Base-by-base conservation (phyloP, 2,113 vertebrate species). In the Pluvianellus socialis region DNA sequence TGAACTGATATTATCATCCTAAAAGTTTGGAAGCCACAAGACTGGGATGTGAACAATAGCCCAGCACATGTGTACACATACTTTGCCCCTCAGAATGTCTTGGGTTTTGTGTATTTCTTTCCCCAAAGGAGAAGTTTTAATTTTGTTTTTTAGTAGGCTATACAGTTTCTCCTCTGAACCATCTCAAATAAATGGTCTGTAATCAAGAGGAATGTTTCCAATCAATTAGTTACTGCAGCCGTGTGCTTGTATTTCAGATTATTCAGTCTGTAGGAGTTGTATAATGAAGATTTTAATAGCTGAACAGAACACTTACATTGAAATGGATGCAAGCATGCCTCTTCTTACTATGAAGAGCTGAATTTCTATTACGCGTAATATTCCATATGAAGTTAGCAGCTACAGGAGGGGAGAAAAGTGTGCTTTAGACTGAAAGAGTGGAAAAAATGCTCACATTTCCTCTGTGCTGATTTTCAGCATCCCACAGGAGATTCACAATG, bases 191-290 rank as follows among this genome's bases (percentile, higher is more conserved):
- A 95, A 83, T 89, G 89, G 45, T 93, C 61, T 92, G 20, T 91
- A 97, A 96, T 97, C 79, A 90, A 77, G 74, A 96, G 40, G 67
- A 96, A 96, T 94, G 77, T 96, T 97, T 97, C 90, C 80, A 97
- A 86, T 96, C 80, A 94, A 79, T 97, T 92, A 95, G 86, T 95
- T 95, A 74, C 88, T 94, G 74, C 59, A 95, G 75, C 76, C 59
- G 2, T 94, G 82, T 91, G 52, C 82, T 96, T 65, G 71, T 90
- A 92, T 96, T 98, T 98, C 84, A 96, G 58, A 97, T 97, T 97
- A 95, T 97, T 98, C 86, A 96, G 88, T 89, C 30, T 33, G n/a
- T 84, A 95, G 96, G 94, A 96, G 91, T 91, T 96, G 56, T 90
- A 85, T 97, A 96, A 90, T 83, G 91, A 96, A 85, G 55, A 84